A percentile compares a stretch with the other conserved stretches of the same genome.
Evolutionary conservation across 2,797 vertebrate species (phyloP).

Genomic region (Ataeniobius toweri): DNA sequence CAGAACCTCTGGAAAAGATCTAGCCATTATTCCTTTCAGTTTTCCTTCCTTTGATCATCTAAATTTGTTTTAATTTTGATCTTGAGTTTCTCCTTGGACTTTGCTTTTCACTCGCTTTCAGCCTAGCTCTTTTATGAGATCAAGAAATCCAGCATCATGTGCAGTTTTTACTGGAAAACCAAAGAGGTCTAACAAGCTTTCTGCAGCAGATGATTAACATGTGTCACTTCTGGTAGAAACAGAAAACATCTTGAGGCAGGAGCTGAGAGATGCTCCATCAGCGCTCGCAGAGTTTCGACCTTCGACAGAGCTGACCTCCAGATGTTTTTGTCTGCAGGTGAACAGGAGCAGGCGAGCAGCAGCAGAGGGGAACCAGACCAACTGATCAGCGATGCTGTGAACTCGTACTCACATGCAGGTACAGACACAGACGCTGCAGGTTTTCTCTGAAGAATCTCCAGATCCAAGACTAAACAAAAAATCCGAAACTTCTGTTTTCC

Average conservation of each 20-base stretch:
- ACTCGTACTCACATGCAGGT: conserved; percentile 76
- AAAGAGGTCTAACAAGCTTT: too few relatives aligned
- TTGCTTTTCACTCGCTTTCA: too few relatives aligned
- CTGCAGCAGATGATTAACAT: too few relatives aligned
- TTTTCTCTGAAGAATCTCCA: accelerated
- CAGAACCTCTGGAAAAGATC: neutral
- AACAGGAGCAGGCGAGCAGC: conserved; percentile 58
- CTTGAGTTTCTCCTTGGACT: too few relatives aligned
- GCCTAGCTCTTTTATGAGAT: neutral
- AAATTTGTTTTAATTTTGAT: too few relatives aligned
- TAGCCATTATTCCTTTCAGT: neutral
- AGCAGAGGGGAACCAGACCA: conserved; percentile 56
- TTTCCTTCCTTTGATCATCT: neutral
- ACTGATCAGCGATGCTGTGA: conserved; percentile 59
- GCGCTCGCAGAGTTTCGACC: too few relatives aligned
- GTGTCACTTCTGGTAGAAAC: too few relatives aligned
- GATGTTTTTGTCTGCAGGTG: conserved; percentile 43
- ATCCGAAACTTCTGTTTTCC: conserved; percentile 63
- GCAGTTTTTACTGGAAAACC: neutral
- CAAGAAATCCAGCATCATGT: too few relatives aligned
- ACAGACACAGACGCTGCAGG: conserved; percentile 1
- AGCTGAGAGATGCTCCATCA: neutral
- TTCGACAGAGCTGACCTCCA: neutral
- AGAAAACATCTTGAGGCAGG: too few relatives aligned
- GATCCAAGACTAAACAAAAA: neutral